Base-by-base conservation (phyloP, 2,113 vertebrate genomes). In the Rissa tridactyla region DNA sequence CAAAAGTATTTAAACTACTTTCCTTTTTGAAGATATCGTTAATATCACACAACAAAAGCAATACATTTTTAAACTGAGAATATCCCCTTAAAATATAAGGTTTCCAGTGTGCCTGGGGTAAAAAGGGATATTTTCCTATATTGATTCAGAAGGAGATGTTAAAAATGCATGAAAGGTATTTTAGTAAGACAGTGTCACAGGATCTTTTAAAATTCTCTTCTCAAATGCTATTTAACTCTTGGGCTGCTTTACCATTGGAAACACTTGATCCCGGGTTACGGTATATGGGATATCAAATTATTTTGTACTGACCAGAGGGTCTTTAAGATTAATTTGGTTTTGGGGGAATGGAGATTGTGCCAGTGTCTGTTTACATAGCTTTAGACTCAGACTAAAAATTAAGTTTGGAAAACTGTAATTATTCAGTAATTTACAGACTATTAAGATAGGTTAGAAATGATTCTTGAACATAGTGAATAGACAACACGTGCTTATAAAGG, bases 401-500 rank as follows among this genome's bases (percentile, higher is more conserved):
- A 81, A 46, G 36, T 66, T 83, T 88, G 69, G 85, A 91, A 97
- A 94, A 87, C 76, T 88, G 34, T 90, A 97, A 90, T 93, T 94
- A 94, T 93, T 95, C 57, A 81, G 77, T 96, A 97, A 97, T 97
- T 97, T 95, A 86, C 92, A 90, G 86, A 69, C 87, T 95, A 93
- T 97, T 98, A 91, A 88, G 82, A 54, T 82, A 86, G 76, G 85
- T 93, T 95, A 96, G 91, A 95, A 98, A 77, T 73, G 0, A 94
- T 97, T 97, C 92, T 60, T 88, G 51, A 95, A 34, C 57, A 40
- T 10, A 62, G 72, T 55, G 79, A 96, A 86, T 82, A 51, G 78
- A 92, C 87, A 97, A 96, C 94, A 96, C 18, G 16, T 96, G 93
- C 89, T 96, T 94, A 25, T 64, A 86, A 92, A 97, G 95, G 94